These are phyloP conservation scores for Muscina levida DNA, from an alignment of 2,888 invertebrate genomes.

Conservation along the genomic window DNA sequence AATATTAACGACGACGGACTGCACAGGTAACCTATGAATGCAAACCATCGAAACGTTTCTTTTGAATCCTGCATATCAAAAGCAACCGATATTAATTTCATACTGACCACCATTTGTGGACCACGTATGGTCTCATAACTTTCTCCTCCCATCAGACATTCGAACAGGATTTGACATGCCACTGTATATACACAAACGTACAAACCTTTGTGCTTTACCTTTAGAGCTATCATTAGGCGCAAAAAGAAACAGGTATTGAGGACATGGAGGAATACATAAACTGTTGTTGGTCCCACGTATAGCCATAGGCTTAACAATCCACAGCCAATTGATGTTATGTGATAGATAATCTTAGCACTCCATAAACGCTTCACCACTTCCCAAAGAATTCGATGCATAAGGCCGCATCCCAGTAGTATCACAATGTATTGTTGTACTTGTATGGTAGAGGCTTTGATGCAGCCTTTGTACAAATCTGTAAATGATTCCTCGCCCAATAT, in stretches of 20 bases:
- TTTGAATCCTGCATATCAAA: slow-evolving; percentile 82
- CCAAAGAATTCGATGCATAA: slow-evolving; percentile 67
- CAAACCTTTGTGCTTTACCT: slow-evolving; percentile 16
- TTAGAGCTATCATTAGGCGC: neutral
- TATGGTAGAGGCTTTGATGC: slow-evolving; percentile 67
- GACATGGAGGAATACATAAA: slow-evolving; percentile 48
- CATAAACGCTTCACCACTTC: slow-evolving; percentile 50
- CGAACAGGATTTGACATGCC: slow-evolving; percentile 73
- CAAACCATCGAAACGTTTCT: slow-evolving; percentile 68
- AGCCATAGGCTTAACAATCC: slow-evolving; percentile 65
- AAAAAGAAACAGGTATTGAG: slow-evolving; percentile 51
- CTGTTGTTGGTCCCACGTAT: slow-evolving; percentile 50
- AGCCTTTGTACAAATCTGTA: slow-evolving; percentile 63
- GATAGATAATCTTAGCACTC: slow-evolving; percentile 64
- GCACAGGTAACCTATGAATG: slow-evolving; percentile 84
- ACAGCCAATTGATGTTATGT: slow-evolving; percentile 67
- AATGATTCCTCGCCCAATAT: slow-evolving; percentile 59
- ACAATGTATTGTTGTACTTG: slow-evolving; percentile 68
- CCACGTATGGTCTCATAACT: slow-evolving; percentile 83
- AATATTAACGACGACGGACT: slow-evolving; percentile 92
- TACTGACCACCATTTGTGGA: slow-evolving; percentile 93
- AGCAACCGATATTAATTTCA: slow-evolving; percentile 91
- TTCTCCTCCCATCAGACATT: slow-evolving; percentile 80
- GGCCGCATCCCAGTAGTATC: slow-evolving; percentile 67
- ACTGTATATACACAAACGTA: slow-evolving; percentile 50